These are phyloP conservation scores for Daphoenositta chrysoptera DNA, from an alignment of 2,113 vertebrate species.

Conservation along the genomic window DNA sequence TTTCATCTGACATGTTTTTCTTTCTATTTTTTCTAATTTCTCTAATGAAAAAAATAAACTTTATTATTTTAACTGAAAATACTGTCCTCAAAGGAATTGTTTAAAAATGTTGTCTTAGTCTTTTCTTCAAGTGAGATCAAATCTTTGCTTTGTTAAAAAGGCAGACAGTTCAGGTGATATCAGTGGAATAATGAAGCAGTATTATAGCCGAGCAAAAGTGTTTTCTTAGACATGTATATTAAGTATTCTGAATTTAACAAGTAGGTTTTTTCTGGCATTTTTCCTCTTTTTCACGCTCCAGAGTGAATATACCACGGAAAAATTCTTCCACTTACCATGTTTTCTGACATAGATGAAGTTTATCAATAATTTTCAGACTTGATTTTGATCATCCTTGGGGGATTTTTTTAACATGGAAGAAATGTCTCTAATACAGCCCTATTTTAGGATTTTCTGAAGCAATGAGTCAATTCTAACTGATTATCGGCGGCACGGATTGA, in stretches of 20 bases:
- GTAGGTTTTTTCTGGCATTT: not conserved
- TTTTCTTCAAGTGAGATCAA: not conserved
- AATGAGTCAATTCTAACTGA: not conserved
- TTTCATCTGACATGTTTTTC: not conserved
- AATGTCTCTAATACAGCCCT: not conserved
- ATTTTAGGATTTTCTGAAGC: not conserved
- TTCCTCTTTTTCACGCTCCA: not conserved
- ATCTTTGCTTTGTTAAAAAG: not conserved
- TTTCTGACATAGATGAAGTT: not conserved
- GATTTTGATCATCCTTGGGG: not conserved
- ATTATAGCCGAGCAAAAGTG: not conserved
- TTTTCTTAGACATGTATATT: not conserved
- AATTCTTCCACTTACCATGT: fast-evolving
- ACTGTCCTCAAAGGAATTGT: not conserved
- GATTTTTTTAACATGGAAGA: not conserved
- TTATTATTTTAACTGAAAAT: not conserved
- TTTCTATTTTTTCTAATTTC: not conserved
- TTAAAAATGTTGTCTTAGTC: not conserved
- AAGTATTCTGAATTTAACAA: not conserved
- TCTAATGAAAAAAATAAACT: not conserved
- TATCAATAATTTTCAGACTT: not conserved
- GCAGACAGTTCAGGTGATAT: not conserved
- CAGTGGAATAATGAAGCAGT: not conserved
- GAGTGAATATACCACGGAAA: not conserved
- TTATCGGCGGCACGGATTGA: not conserved